A percentile compares a stretch with the other conserved stretches of the same genome.
phyloP scores from a whole-genome alignment of 2,797 vertebrate species.

The Botia kubotai region DNA sequence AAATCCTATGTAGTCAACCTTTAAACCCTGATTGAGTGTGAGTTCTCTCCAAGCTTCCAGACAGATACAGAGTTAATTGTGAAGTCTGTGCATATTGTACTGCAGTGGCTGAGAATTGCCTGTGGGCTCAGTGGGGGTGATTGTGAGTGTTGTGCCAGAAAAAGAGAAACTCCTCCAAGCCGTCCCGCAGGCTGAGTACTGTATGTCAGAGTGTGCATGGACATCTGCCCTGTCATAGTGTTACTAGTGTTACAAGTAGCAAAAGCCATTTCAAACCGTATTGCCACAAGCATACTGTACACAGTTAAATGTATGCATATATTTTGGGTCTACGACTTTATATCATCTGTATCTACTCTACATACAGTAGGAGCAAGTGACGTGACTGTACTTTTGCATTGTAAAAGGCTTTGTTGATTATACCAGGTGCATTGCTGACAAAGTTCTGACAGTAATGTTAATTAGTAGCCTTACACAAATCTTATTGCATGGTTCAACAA shows the following conservation, averaged over 20 bases:
- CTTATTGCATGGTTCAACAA: background rate
- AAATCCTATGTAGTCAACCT: background rate
- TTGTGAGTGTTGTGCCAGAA: background rate
- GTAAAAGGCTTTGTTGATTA: background rate
- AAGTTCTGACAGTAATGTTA: no score
- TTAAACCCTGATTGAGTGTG: background rate
- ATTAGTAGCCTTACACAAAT: background rate
- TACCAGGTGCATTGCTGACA: background rate
- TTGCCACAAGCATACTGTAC: background rate
- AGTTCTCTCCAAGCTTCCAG: background rate
- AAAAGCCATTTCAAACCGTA: background rate
- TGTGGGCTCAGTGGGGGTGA: slow-evolving; percentile 3
- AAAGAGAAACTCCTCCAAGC: slow-evolving; percentile 11
- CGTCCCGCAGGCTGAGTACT: background rate
- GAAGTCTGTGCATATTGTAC: background rate
- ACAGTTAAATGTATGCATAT: background rate
- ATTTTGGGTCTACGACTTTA: background rate
- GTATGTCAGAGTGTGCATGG: background rate
- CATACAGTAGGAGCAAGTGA: background rate
- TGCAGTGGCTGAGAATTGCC: background rate
- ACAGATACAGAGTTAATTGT: background rate
- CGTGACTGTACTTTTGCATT: background rate
- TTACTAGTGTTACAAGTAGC: background rate
- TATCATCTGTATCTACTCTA: background rate
- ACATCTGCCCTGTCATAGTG: slow-evolving; percentile 15